Conservation (phyloP, 2,113 vertebrate species). For the Talpa occidentalis region DNA sequence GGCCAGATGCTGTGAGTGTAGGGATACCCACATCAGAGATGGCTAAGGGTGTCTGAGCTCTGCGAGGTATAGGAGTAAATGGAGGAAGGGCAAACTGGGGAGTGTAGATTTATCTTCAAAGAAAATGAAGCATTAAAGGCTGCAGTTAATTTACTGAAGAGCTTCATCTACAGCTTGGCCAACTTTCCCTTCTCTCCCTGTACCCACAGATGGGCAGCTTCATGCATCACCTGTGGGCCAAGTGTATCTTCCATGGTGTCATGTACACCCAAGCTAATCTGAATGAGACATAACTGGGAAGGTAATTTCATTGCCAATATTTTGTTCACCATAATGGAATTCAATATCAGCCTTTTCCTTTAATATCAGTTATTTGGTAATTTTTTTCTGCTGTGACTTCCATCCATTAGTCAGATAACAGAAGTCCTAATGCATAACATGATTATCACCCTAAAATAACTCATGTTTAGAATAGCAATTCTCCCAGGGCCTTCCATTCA, state of each 20-base stretch:
- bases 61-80: neutral
- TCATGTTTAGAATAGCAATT: neutral
- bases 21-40: neutral
- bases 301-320: neutral
- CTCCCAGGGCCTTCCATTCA: neutral
- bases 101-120: neutral
- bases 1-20: neutral
- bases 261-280: neutral
- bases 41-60: neutral
- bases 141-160: too few species aligned
- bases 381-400: neutral
- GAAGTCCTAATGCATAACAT: neutral
- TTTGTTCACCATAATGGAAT: neutral
- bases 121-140: neutral
- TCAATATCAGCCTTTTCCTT: neutral
- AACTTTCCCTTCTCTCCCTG: neutral
- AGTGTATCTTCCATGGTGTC: neutral
- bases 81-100: neutral
- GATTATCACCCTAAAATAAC: constrained; percentile 19
- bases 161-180: neutral
- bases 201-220: neutral
- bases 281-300: constrained; percentile 54
- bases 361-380: neutral
- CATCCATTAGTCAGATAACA: constrained; percentile 23
- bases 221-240: neutral